Conservation (phyloP, 2,797 vertebrate genomes). For the Lepus townsendii region DNA sequence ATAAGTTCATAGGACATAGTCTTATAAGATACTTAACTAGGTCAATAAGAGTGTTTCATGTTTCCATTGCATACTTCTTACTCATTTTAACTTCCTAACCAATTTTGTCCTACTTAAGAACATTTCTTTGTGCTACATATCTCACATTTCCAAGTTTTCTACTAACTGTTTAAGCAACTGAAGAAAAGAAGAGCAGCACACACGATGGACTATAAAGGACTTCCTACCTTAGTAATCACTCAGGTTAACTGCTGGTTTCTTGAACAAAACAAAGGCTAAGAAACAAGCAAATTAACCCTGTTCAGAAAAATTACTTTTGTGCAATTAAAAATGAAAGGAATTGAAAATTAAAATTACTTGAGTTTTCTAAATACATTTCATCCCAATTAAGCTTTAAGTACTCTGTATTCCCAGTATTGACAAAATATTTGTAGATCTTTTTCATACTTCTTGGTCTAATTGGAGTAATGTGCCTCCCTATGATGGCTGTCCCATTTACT, state of each 20-base stretch:
- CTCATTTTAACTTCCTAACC: slow-evolving; percentile 37
- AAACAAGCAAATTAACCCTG: slow-evolving; percentile 30
- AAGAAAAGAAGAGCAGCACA: background rate
- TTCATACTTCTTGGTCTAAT: slow-evolving; percentile 14
- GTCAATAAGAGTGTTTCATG: background rate
- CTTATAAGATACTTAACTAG: slow-evolving; percentile 36
- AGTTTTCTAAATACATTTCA: slow-evolving; percentile 21
- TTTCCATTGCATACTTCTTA: background rate
- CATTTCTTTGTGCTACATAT: background rate
- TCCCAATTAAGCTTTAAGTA: background rate
- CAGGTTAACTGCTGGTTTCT: slow-evolving; percentile 31
- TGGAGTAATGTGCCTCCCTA: background rate
- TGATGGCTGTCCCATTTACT: background rate
- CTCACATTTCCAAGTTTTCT: background rate
- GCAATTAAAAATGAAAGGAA: background rate
- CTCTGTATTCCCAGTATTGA: background rate
- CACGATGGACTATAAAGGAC: background rate
- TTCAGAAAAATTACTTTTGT: slow-evolving; percentile 2
- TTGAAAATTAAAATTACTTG: too few species aligned
- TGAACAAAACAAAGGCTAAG: slow-evolving; percentile 35
- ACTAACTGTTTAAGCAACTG: slow-evolving; percentile 2
- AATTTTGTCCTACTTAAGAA: background rate
- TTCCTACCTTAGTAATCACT: slow-evolving; percentile 37
- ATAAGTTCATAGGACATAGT: background rate
- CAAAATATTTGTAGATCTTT: background rate